Base-by-base conservation (phyloP, 2,113 vertebrate species). In the Cryptomyrus ogoouensis region DNA sequence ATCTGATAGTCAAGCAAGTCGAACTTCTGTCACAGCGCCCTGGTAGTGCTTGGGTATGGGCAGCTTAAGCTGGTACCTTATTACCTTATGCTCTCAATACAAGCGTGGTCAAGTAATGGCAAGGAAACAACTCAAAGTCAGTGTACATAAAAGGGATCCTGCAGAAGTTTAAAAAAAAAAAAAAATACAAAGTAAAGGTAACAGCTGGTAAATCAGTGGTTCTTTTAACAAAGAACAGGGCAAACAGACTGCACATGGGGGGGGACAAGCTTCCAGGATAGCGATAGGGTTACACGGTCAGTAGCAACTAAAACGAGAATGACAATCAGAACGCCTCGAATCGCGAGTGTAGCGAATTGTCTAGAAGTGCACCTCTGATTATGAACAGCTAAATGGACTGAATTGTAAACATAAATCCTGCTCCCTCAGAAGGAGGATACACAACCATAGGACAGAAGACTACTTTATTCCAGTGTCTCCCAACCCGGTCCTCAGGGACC, bases 371-470 rank as follows among this genome's bases (percentile, higher is more conserved):
- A 53, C 66, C 77, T 83, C 50, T 27, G 52, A 46, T 83, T 84
- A 85, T 58, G 49, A 84, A 83, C 49, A 66, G 42, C 87, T 58
- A 84, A 74, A 84, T 56, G 80, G 50, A 80, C 83, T 89, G 42
- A 85, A 47, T 44, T 70, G 90, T 66, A 89, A 87, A 46, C 42
- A 62, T 88, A 91, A 21, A 87, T 56, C 52, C 50, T 85, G 80
- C 83, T 58, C 19, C 52, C 31, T 42, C 87, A 47, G 87, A 83
- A 87, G 44, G 19, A 58, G 52, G 31, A 70, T 42, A 92, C 53
- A 91, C 35, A 62, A 91, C 53, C 42, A 93, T 91, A 46, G 47
- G 31, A 92, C 91, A 93, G 27, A 83, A 70, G 94, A 95, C 94
- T 94, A 42, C 10, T 77, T 77, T 39, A 80, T 31, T 31, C n/a